Evolutionary conservation across 2,888 invertebrate genomes (phyloP).

Genomic region (Branchipolynoe longqiensis): DNA sequence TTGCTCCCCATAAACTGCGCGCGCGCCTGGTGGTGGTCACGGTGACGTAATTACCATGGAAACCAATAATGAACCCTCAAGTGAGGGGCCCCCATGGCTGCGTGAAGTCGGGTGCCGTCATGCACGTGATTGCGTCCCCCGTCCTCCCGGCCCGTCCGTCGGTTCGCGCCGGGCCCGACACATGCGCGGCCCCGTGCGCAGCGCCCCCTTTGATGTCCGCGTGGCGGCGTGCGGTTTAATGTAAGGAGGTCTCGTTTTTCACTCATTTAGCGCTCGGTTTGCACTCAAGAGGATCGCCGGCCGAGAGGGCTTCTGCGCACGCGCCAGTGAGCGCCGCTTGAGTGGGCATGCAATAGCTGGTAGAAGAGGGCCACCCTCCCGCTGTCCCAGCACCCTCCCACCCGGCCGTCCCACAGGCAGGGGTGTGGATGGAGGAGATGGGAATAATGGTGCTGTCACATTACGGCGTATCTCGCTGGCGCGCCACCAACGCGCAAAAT

Average conservation of each 20-base stretch:
- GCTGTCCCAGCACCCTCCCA: too few relatives aligned
- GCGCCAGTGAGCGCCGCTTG: too few relatives aligned
- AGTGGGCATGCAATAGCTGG: too few relatives aligned
- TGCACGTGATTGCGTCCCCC: slow-evolving; percentile 1
- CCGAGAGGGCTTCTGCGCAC: too few relatives aligned
- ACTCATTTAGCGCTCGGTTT: too few relatives aligned
- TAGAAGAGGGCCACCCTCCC: too few relatives aligned
- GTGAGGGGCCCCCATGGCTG: not conserved
- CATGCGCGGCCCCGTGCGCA: not conserved
- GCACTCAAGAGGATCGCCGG: too few relatives aligned
- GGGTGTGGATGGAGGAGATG: too few relatives aligned
- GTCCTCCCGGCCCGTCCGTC: not conserved
- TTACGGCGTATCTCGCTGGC: too few relatives aligned
- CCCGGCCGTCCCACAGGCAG: too few relatives aligned
- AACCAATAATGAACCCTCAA: not conserved
- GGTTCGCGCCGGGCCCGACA: not conserved
- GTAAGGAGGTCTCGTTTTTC: not conserved
- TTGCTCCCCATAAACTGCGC: not conserved
- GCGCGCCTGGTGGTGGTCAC: not conserved
- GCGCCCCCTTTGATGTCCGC: not conserved
- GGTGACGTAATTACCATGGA: slow-evolving; percentile 38
- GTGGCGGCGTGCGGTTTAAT: not conserved
- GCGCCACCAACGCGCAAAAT: too few relatives aligned
- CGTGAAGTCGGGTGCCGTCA: not conserved
- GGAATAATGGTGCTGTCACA: too few relatives aligned